phyloP scores from a whole-genome alignment of 64 coral and sea anemone species.

The Pachyseris speciosa region DNA sequence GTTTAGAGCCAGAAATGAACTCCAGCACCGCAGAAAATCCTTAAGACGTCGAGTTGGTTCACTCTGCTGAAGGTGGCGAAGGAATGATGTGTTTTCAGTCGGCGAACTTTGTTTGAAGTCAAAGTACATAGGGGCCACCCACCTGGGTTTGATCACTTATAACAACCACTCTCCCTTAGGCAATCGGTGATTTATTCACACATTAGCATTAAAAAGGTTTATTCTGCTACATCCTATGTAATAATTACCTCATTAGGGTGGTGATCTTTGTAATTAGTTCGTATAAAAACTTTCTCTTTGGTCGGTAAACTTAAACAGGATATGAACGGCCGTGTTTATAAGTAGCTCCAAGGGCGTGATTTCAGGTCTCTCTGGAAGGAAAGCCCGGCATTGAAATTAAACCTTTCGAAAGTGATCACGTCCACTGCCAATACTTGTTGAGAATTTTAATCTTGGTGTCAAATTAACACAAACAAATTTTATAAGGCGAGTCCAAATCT shows the following conservation, averaged over 20 bases:
- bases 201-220: constrained; percentile 98
- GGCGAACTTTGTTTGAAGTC: constrained; percentile 82
- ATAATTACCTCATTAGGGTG: constrained; percentile 97
- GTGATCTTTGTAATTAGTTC: constrained; percentile 93
- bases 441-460: constrained; percentile 68
- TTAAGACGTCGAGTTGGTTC: neutral
- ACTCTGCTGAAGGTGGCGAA: constrained; percentile 17
- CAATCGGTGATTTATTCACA: constrained; percentile 88
- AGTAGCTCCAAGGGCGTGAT: neutral
- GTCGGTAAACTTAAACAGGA: constrained; percentile 91
- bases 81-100: constrained; percentile 57
- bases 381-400: neutral
- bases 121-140: constrained; percentile 79
- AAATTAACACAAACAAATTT: constrained; percentile 80
- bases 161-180: constrained; percentile 75
- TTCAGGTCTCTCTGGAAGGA: neutral
- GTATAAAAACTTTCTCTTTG: constrained; percentile 94
- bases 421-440: neutral
- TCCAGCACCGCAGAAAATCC: neutral
- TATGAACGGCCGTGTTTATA: constrained; percentile 34
- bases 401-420: neutral
- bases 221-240: constrained; percentile 80
- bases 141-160: constrained; percentile 78
- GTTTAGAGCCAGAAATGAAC: neutral
- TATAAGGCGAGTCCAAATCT: constrained; percentile 57